A percentile compares a stretch with the other conserved stretches of the same genome.
These are phyloP conservation scores for Rhagophthalmus giganteus DNA, from an alignment of 2,888 invertebrate genomes.

Conservation along the genomic window DNA sequence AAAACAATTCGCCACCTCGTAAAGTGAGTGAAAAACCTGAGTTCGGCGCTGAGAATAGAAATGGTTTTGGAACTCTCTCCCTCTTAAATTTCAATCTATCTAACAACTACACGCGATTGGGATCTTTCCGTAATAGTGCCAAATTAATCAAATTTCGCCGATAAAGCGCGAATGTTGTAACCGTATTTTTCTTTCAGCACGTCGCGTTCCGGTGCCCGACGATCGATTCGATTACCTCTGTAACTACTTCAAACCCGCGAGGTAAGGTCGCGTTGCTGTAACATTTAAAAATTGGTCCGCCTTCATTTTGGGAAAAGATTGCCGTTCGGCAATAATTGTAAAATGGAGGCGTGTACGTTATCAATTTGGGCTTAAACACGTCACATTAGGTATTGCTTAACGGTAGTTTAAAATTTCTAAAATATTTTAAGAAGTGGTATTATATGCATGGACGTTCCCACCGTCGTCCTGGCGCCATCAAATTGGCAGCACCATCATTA, in stretches of 20 bases:
- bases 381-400: slow-evolving; percentile 31
- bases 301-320: slow-evolving; percentile 4
- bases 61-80: background rate
- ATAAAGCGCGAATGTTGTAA: background rate
- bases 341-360: slow-evolving; percentile 23
- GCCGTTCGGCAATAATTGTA: slow-evolving; percentile 11
- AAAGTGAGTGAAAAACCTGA: no score
- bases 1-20: no score
- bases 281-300: slow-evolving; percentile 6
- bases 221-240: slow-evolving; percentile 89
- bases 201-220: slow-evolving; percentile 98
- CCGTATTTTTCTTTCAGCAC: slow-evolving; percentile 58
- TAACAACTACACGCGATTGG: no score
- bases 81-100: no score
- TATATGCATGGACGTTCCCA: slow-evolving; percentile 41
- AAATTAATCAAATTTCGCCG: background rate
- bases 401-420: slow-evolving; percentile 30
- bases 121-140: no score
- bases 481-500: slow-evolving; percentile 47
- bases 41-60: no score
- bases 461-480: slow-evolving; percentile 45
- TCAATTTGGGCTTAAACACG: slow-evolving; percentile 25
- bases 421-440: slow-evolving; percentile 23
- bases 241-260: slow-evolving; percentile 91
- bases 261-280: slow-evolving; percentile 63